Evolutionary conservation across 2,888 invertebrate genomes (phyloP).

Genomic region (Sericinus montela): DNA sequence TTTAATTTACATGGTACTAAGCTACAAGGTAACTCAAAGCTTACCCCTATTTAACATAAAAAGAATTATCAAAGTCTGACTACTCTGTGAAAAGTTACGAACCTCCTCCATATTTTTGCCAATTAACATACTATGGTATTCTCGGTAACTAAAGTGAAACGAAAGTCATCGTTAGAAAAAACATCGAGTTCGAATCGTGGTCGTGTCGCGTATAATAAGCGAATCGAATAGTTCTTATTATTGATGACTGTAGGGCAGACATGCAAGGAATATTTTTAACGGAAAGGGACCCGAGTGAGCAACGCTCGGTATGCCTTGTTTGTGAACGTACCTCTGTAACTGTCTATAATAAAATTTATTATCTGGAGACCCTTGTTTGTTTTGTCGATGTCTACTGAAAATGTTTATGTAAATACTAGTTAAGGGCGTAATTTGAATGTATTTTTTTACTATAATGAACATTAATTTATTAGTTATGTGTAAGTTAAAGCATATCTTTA

Average conservation of each 20-base stretch:
- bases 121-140: no score
- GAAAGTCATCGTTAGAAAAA: not conserved
- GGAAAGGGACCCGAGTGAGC: conserved; percentile 11
- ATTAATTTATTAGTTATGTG: conserved; percentile 13
- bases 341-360: conserved; percentile 20
- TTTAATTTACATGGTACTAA: no score
- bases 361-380: conserved; percentile 13
- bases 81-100: no score
- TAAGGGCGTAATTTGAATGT: conserved; percentile 10
- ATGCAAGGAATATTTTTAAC: conserved; percentile 29
- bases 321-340: conserved; percentile 14
- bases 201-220: conserved; percentile 24
- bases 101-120: no score
- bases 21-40: no score
- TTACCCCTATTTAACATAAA: no score
- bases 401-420: conserved; percentile 6
- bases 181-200: conserved; percentile 11
- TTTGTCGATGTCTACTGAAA: conserved; percentile 10
- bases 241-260: conserved; percentile 36
- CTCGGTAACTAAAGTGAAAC: no score
- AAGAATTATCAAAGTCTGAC: no score
- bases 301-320: conserved; percentile 15
- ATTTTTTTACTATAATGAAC: conserved; percentile 8
- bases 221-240: conserved; percentile 30
- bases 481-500: conserved; percentile 1